These are phyloP conservation scores for Desmodus rotundus DNA, from an alignment of 2,113 vertebrate genomes.

Conservation along the genomic window DNA sequence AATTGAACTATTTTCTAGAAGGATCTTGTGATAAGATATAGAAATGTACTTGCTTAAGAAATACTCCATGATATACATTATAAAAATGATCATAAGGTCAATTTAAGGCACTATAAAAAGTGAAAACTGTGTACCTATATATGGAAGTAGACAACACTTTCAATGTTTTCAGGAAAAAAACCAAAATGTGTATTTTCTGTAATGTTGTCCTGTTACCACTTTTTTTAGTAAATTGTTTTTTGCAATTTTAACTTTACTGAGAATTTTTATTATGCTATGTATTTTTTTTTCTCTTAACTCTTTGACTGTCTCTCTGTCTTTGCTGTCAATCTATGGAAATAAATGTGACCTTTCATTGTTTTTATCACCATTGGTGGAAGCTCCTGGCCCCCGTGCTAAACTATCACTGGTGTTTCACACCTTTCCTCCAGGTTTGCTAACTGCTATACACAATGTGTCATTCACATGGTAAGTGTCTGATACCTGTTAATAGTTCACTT, in stretches of 20 bases:
- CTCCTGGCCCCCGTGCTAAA: neutral
- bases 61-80: neutral
- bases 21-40: neutral
- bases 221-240: neutral
- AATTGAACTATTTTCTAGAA: neutral
- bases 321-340: neutral
- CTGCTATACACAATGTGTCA: neutral
- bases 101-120: neutral
- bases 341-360: neutral
- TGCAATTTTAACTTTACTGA: neutral
- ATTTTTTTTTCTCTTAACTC: neutral
- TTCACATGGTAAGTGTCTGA: neutral
- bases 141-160: neutral
- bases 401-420: neutral
- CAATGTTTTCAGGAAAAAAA: neutral
- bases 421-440: neutral
- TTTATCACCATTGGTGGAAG: neutral
- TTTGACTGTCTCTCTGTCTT: neutral
- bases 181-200: neutral
- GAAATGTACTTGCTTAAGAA: neutral
- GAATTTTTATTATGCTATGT: neutral
- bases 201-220: neutral
- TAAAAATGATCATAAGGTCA: neutral
- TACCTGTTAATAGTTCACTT: neutral
- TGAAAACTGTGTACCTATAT: neutral